Conservation (phyloP, 2,888 invertebrate species). For the Dynastes maya region DNA sequence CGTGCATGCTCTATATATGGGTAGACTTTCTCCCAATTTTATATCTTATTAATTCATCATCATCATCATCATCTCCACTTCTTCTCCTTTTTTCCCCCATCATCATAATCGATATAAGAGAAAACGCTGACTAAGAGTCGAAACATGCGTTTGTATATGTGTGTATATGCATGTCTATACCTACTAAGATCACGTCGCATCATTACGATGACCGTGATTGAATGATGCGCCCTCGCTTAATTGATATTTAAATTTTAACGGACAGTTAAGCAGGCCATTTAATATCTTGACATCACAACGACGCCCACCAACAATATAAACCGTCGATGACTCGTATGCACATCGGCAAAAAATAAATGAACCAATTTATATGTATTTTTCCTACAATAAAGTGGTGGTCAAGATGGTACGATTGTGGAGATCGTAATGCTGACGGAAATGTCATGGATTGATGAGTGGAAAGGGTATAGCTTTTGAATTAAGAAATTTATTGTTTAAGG, state of each 20-base stretch:
- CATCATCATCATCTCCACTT: too few species aligned
- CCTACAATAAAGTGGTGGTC: conserved; percentile 9
- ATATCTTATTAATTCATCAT: too few species aligned
- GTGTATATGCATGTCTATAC: neutral
- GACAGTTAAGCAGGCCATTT: conserved; percentile 42
- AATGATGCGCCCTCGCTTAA: conserved; percentile 42
- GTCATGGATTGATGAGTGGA: too few species aligned
- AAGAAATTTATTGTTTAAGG: too few species aligned
- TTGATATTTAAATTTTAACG: conserved; percentile 48
- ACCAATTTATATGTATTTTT: conserved; percentile 43
- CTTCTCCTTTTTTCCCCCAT: too few species aligned
- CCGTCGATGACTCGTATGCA: neutral
- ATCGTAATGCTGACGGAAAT: neutral
- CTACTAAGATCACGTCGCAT: neutral
- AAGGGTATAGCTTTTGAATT: too few species aligned
- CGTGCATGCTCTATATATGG: too few species aligned
- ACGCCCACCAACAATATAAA: conserved; percentile 16
- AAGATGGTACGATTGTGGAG: neutral
- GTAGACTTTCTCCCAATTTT: too few species aligned
- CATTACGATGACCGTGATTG: conserved; percentile 12
- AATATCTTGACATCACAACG: conserved; percentile 25
- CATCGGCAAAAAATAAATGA: conserved; percentile 41
- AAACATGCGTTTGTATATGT: neutral
- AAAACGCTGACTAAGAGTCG: neutral
- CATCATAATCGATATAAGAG: neutral